These are phyloP conservation scores for Pseudorhombus dupliciocellatus DNA, from an alignment of 2,113 vertebrate species.

Conservation along the genomic window DNA sequence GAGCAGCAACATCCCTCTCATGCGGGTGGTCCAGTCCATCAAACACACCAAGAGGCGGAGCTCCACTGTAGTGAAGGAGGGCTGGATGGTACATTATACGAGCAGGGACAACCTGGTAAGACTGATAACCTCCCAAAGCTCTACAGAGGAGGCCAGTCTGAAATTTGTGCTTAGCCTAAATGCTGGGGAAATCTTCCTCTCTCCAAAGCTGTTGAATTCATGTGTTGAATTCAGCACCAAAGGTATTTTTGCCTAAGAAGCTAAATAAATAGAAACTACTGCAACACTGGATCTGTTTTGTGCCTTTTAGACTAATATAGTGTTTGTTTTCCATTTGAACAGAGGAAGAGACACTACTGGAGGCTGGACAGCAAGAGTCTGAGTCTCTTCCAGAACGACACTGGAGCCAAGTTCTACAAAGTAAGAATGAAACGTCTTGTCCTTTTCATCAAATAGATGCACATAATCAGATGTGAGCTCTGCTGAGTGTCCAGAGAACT, in stretches of 20 bases:
- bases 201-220: constrained; percentile 19
- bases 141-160: constrained; percentile 41
- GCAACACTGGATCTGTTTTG: neutral
- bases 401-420: constrained; percentile 97
- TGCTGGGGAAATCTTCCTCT: constrained; percentile 31
- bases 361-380: constrained; percentile 97
- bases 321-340: constrained; percentile 48
- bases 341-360: constrained; percentile 99
- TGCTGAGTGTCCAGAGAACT: too few species aligned
- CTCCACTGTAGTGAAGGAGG: constrained; percentile 97
- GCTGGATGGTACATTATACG: constrained; percentile 99
- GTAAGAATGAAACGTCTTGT: constrained; percentile 57
- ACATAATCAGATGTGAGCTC: neutral
- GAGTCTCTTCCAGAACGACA: constrained; percentile 96
- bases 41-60: constrained; percentile 99
- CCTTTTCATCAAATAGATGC: neutral
- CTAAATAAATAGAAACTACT: neutral
- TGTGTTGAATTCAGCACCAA: constrained; percentile 49
- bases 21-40: constrained; percentile 98
- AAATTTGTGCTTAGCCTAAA: constrained; percentile 40
- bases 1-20: constrained; percentile 98
- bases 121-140: constrained; percentile 53
- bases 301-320: constrained; percentile 28
- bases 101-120: constrained; percentile 97
- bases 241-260: constrained; percentile 42